These are phyloP conservation scores for Pantala flavescens DNA, from an alignment of 1,140 invertebrate genomes.

Conservation along the genomic window DNA sequence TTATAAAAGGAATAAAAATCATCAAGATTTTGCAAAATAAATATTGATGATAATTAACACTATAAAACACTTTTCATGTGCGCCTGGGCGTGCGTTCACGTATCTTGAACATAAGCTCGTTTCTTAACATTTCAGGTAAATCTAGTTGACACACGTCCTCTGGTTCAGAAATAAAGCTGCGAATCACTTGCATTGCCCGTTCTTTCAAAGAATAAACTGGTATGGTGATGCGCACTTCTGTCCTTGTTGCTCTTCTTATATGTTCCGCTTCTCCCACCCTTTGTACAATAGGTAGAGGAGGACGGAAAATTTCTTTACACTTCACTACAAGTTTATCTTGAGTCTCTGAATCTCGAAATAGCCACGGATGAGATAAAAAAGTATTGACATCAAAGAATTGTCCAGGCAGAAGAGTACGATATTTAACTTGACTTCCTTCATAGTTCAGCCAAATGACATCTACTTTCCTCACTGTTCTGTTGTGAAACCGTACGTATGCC, in stretches of 20 bases:
- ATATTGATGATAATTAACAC: too few species aligned
- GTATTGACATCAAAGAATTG: slow-evolving; percentile 53
- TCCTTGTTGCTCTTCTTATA: slow-evolving; percentile 24
- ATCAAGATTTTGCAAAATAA: too few species aligned
- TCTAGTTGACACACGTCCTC: neutral
- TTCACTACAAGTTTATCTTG: slow-evolving; percentile 40
- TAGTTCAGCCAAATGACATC: slow-evolving; percentile 67
- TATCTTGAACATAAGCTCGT: neutral
- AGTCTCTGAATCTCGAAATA: slow-evolving; percentile 51
- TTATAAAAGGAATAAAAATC: too few species aligned
- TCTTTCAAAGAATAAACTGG: slow-evolving; percentile 33
- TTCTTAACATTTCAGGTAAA: neutral
- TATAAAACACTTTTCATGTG: too few species aligned
- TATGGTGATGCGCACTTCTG: slow-evolving; percentile 30
- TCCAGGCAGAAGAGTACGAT: slow-evolving; percentile 40
- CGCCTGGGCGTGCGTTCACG: neutral
- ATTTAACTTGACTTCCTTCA: slow-evolving; percentile 44
- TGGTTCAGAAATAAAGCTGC: slow-evolving; percentile 11
- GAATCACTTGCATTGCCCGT: slow-evolving; percentile 31
- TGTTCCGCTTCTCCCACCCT: slow-evolving; percentile 20
- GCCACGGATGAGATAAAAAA: slow-evolving; percentile 61
- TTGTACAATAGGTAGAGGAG: slow-evolving; percentile 25
- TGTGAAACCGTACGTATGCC: slow-evolving; percentile 56
- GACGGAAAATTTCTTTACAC: slow-evolving; percentile 33
- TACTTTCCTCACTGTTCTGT: slow-evolving; percentile 47